phyloP scores from a whole-genome alignment of 2,797 vertebrate species.

The Todus mexicanus region DNA sequence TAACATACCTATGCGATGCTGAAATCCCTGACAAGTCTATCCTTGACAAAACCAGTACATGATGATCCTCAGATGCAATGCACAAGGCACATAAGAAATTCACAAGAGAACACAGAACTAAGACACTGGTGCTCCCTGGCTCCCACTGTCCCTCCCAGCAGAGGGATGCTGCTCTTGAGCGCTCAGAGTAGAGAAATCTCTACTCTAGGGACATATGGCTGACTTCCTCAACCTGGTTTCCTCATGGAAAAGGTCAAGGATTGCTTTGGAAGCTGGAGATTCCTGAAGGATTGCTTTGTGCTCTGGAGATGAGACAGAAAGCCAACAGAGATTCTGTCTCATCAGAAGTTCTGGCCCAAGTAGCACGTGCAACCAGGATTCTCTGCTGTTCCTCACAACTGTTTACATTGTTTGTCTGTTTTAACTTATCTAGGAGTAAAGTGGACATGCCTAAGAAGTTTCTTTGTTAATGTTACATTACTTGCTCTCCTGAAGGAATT shows the following conservation, averaged over 20 bases:
- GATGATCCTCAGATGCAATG: background rate
- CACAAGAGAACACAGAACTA: background rate
- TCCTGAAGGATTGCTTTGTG: too few relatives aligned
- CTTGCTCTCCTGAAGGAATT: background rate
- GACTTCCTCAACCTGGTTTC: background rate
- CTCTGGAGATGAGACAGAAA: background rate
- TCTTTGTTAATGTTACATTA: background rate
- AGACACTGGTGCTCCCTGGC: background rate
- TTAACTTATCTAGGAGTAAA: background rate
- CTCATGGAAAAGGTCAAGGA: background rate
- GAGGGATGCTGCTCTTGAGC: background rate
- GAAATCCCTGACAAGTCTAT: background rate
- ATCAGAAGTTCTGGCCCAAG: background rate
- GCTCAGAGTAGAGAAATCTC: background rate
- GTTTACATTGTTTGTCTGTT: background rate
- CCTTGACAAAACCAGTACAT: background rate
- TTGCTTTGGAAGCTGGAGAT: background rate
- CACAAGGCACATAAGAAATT: background rate
- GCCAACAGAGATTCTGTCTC: background rate
- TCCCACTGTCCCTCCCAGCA: background rate
- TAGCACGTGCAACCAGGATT: background rate
- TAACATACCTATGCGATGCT: background rate
- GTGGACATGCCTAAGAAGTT: background rate
- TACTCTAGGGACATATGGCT: background rate
- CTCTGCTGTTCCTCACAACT: background rate